These are phyloP conservation scores for Dryomyza anilis DNA, from an alignment of 2,888 invertebrate species.

Conservation along the genomic window DNA sequence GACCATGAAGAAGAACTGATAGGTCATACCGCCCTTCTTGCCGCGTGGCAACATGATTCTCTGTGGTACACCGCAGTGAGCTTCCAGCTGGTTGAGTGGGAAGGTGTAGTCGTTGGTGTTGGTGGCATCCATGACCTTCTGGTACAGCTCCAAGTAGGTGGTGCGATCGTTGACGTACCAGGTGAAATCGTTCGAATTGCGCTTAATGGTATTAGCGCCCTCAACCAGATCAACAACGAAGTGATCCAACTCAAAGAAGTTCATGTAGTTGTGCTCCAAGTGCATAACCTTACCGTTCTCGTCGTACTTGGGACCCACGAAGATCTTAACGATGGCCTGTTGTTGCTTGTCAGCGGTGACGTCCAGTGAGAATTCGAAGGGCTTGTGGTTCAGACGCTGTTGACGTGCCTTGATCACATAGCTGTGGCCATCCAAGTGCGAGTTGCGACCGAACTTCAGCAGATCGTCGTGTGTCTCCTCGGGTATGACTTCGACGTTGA, in stretches of 20 bases:
- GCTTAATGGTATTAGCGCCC: conserved; percentile 64
- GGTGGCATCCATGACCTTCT: conserved; percentile 63
- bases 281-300: conserved; percentile 64
- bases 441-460: conserved; percentile 53
- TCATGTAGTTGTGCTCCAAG: conserved; percentile 67
- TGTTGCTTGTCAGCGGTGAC: conserved; percentile 67
- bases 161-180: conserved; percentile 70
- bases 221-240: conserved; percentile 69
- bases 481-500: conserved; percentile 59
- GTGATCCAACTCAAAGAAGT: conserved; percentile 71
- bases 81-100: conserved; percentile 62
- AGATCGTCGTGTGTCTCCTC: conserved; percentile 51
- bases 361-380: conserved; percentile 67
- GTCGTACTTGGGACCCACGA: conserved; percentile 74
- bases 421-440: conserved; percentile 53
- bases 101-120: conserved; percentile 62
- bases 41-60: conserved; percentile 72
- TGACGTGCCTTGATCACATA: conserved; percentile 66
- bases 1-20: conserved; percentile 68
- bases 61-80: conserved; percentile 67
- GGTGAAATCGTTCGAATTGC: conserved; percentile 70
- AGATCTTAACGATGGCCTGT: conserved; percentile 70
- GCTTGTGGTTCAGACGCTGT: conserved; percentile 69
- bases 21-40: conserved; percentile 67
- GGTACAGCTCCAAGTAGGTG: conserved; percentile 60